Evolutionary conservation across 2,888 invertebrate species (phyloP).

Genomic region (Notodonta ziczac): DNA sequence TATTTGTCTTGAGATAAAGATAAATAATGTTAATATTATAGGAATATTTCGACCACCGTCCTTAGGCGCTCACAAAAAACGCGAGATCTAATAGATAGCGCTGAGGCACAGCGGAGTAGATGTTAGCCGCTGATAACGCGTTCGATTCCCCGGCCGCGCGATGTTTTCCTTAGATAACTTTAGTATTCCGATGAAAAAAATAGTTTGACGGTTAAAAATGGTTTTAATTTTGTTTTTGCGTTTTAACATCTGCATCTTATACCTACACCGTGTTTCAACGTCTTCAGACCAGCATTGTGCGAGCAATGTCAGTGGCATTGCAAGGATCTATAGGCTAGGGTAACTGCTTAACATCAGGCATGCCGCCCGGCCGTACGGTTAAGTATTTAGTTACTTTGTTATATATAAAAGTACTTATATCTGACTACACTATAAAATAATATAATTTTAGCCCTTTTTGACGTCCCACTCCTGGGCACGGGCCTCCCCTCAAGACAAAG

Average conservation of each 20-base stretch:
- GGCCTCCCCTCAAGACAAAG: too few relatives aligned
- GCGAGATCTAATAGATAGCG: slow-evolving; percentile 54
- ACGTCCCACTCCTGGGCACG: too few relatives aligned
- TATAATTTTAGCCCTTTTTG: too few relatives aligned
- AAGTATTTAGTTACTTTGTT: too few relatives aligned
- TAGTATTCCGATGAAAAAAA: slow-evolving; percentile 64
- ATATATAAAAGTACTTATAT: too few relatives aligned
- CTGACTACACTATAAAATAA: too few relatives aligned
- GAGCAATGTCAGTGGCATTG: too few relatives aligned
- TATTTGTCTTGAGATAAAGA: neutral
- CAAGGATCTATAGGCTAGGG: too few relatives aligned
- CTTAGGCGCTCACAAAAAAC: slow-evolving; percentile 49
- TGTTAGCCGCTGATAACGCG: slow-evolving; percentile 63
- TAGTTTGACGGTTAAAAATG: slow-evolving; percentile 57
- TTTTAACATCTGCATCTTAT: neutral
- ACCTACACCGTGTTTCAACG: too few relatives aligned
- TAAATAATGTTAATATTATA: slow-evolving; percentile 17
- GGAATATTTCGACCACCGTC: slow-evolving; percentile 37
- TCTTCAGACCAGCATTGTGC: too few relatives aligned
- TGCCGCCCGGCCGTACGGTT: too few relatives aligned
- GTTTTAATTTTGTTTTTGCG: slow-evolving; percentile 28
- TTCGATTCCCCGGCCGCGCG: slow-evolving; percentile 72
- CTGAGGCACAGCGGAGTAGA: slow-evolving; percentile 52
- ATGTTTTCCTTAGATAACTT: slow-evolving; percentile 66
- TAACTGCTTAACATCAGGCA: too few relatives aligned